These are phyloP conservation scores for Tupaia tana DNA, from an alignment of 2,113 vertebrate species.

Conservation along the genomic window DNA sequence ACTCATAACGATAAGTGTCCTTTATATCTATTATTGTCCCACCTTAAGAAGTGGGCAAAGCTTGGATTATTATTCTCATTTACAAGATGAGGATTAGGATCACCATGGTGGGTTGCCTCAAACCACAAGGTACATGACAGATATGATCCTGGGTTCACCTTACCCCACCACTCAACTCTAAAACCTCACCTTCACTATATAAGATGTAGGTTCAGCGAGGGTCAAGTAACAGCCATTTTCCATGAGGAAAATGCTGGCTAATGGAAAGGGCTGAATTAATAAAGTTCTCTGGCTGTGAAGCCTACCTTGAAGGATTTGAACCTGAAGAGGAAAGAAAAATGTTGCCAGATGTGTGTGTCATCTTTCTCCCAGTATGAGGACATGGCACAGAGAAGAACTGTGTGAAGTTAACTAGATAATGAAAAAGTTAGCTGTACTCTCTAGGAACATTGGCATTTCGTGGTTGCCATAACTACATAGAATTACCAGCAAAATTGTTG, in stretches of 20 bases:
- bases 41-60: neutral
- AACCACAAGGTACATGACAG: neutral
- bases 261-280: conserved; percentile 23
- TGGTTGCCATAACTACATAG: conserved; percentile 64
- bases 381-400: neutral
- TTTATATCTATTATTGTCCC: neutral
- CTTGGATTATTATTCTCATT: neutral
- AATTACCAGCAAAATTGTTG: conserved; percentile 43
- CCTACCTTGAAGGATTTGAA: conserved; percentile 31
- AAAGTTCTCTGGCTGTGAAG: neutral
- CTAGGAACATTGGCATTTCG: conserved; percentile 49
- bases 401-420: conserved; percentile 58
- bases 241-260: neutral
- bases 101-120: neutral
- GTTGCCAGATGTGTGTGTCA: neutral
- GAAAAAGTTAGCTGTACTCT: conserved; percentile 34
- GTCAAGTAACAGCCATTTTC: neutral
- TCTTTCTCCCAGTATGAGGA: neutral
- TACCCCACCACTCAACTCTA: neutral
- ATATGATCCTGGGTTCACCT: neutral
- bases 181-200: neutral
- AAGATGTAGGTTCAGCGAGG: neutral
- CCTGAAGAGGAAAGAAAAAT: conserved; percentile 27
- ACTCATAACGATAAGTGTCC: neutral
- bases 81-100: neutral